Percentiles rank a stretch among this genome's conserved stretches.
These are phyloP conservation scores for Macrosiphum euphorbiae DNA, from an alignment of 2,888 invertebrate species.

Conservation along the genomic window DNA sequence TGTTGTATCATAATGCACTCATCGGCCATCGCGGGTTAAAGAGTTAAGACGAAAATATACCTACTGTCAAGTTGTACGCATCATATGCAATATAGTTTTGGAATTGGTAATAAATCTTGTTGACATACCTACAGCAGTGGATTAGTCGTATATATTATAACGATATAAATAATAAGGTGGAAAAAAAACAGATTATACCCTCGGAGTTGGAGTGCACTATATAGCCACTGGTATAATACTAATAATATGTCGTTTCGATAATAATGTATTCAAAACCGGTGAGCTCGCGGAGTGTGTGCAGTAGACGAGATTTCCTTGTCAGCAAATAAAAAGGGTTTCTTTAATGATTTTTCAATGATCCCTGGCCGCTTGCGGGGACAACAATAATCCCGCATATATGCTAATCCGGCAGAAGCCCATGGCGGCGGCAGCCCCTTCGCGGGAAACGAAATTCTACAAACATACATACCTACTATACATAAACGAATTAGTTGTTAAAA, in stretches of 20 bases:
- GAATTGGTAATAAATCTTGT: constrained; percentile 22
- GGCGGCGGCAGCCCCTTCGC: neutral
- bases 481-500: constrained; percentile 29
- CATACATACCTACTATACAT: neutral
- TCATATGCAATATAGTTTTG: neutral
- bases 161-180: neutral
- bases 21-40: neutral
- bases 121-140: neutral
- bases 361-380: constrained; percentile 37
- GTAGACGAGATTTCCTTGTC: constrained; percentile 22
- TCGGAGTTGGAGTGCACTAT: neutral
- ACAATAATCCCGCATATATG: constrained; percentile 56
- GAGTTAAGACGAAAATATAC: neutral
- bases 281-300: neutral
- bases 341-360: constrained; percentile 61
- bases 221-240: neutral
- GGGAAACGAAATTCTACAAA: constrained; percentile 32
- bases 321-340: constrained; percentile 56
- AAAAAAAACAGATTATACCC: constrained; percentile 32
- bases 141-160: neutral
- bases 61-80: neutral
- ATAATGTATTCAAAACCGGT: constrained; percentile 30
- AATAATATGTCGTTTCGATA: constrained; percentile 4
- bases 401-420: constrained; percentile 52
- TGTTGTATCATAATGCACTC: neutral